Evolutionary conservation across 2,888 invertebrate species (phyloP).

Genomic region (Drosophila mayaguana): DNA sequence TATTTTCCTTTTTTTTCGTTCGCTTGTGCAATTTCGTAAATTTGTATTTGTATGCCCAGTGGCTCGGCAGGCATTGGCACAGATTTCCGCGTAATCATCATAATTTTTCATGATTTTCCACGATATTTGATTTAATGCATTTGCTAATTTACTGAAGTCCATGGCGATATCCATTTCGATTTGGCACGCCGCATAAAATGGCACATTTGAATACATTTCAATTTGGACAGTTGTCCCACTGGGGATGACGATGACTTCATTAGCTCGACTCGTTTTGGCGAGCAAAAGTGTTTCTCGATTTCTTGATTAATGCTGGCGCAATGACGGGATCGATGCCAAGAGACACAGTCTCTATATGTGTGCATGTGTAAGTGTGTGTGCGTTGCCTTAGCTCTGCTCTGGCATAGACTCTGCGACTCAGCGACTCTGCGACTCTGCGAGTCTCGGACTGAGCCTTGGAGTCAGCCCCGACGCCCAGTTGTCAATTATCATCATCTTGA

Average conservation of each 20-base stretch:
- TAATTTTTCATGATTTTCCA: slow-evolving; percentile 67
- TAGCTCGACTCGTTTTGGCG: slow-evolving; percentile 48
- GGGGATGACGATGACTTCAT: slow-evolving; percentile 66
- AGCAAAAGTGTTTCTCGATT: slow-evolving; percentile 55
- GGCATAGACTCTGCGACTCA: too few relatives aligned
- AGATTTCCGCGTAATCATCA: slow-evolving; percentile 79
- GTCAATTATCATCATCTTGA: slow-evolving; percentile 63
- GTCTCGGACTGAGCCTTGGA: neutral
- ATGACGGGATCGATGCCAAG: slow-evolving; percentile 45
- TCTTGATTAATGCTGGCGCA: slow-evolving; percentile 67
- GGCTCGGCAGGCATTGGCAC: slow-evolving; percentile 68
- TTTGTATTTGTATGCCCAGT: slow-evolving; percentile 52
- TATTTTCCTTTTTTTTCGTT: neutral
- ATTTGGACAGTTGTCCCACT: slow-evolving; percentile 59
- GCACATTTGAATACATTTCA: slow-evolving; percentile 76
- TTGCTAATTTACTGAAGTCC: slow-evolving; percentile 53
- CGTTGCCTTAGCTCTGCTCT: slow-evolving; percentile 4
- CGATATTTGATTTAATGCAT: slow-evolving; percentile 39
- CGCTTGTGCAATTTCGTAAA: slow-evolving; percentile 75
- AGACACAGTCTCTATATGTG: slow-evolving; percentile 18
- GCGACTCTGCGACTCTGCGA: too few relatives aligned
- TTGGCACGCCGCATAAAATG: slow-evolving; percentile 62
- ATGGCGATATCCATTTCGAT: slow-evolving; percentile 55
- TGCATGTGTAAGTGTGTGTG: slow-evolving; percentile 4
- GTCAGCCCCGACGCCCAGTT: slow-evolving; percentile 21